Conservation (phyloP, 2,113 vertebrate genomes). For the Tamias sibiricus region DNA sequence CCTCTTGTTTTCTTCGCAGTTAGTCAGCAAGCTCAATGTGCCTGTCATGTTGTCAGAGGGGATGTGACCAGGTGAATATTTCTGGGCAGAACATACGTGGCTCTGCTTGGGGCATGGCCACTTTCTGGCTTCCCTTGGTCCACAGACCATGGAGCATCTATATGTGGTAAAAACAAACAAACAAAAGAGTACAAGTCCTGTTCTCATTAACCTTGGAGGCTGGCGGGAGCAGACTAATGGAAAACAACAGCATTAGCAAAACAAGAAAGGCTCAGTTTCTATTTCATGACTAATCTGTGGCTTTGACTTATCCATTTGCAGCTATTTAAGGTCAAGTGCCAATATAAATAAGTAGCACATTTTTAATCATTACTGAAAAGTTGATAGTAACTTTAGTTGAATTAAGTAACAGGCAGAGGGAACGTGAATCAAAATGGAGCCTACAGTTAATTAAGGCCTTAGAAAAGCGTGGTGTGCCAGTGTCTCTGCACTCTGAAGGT, state of each 20-base stretch:
- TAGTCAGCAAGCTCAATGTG: background rate
- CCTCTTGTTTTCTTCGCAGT: background rate
- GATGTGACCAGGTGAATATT: background rate
- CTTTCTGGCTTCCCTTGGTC: background rate
- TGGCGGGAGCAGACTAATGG: conserved; percentile 10
- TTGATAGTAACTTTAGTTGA: conserved; percentile 69
- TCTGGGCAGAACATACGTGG: background rate
- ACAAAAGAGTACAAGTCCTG: background rate
- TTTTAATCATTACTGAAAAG: conserved; percentile 67
- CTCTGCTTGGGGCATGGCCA: background rate
- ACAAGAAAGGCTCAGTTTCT: background rate
- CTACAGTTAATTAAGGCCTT: conserved; percentile 70
- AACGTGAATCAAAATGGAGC: conserved; percentile 65
- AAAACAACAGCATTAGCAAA: background rate
- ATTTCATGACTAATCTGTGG: conserved; percentile 36
- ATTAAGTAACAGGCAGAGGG: conserved; percentile 59
- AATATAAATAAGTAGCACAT: conserved; percentile 60
- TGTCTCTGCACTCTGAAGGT: conserved; percentile 33
- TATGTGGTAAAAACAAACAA: background rate
- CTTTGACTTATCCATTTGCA: conserved; percentile 40
- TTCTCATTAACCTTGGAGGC: conserved; percentile 17
- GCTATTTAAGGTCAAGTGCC: conserved; percentile 68
- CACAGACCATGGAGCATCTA: background rate
- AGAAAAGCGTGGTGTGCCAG: conserved; percentile 31
- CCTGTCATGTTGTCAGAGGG: background rate